A percentile compares a stretch with the other conserved stretches of the same genome.
Conservation (phyloP, 1,140 invertebrate species). For the Temnothorax nylanderi region DNA sequence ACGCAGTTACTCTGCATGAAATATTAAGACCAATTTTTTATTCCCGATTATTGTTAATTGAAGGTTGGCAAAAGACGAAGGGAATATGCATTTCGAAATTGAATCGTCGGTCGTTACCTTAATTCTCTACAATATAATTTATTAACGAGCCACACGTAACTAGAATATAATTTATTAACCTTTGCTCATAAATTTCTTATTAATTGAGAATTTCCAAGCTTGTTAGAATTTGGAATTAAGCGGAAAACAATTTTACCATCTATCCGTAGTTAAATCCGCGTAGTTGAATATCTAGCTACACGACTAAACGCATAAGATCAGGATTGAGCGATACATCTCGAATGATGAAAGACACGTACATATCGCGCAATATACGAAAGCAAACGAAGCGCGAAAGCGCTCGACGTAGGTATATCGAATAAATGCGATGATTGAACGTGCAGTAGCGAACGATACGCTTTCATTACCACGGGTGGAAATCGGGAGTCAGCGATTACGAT, state of each 20-base stretch:
- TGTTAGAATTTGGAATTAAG: too few species aligned
- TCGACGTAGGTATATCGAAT: conserved; percentile 36
- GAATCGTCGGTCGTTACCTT: neutral
- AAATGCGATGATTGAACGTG: conserved; percentile 49
- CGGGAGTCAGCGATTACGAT: conserved; percentile 79
- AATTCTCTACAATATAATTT: neutral
- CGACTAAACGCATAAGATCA: neutral
- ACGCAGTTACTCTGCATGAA: neutral
- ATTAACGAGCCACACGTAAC: too few species aligned
- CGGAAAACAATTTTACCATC: neutral
- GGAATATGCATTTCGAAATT: neutral
- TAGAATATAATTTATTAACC: too few species aligned
- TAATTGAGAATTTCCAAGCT: neutral
- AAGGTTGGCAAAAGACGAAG: neutral
- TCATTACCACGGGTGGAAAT: conserved; percentile 70
- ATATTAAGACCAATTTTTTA: neutral
- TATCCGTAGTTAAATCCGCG: neutral
- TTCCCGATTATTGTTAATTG: neutral
- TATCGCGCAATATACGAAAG: neutral
- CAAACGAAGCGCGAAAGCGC: neutral
- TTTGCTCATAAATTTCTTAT: too few species aligned
- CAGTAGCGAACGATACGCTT: conserved; percentile 39
- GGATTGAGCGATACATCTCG: neutral
- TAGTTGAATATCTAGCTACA: neutral
- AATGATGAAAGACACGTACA: neutral